Evolutionary conservation across 64 coral and sea anemone species (phyloP).

Genomic region (Montipora sp.): DNA sequence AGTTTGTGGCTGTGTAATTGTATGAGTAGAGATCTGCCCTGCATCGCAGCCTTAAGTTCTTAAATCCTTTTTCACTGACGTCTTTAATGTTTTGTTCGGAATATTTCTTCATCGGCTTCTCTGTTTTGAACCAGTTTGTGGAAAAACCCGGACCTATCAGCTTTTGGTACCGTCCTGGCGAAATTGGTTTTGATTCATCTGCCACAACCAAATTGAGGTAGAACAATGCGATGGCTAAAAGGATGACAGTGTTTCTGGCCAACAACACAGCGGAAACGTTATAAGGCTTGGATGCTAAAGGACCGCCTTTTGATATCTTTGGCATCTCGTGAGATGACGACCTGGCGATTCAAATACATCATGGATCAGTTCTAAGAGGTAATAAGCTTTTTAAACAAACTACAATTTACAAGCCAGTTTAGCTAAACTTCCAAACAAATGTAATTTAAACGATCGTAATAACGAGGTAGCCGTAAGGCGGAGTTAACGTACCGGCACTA

Average conservation of each 20-base stretch:
- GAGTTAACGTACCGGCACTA: too few species aligned
- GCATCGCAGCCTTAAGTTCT: constrained; percentile 23
- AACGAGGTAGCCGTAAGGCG: too few species aligned
- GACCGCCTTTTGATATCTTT: neutral
- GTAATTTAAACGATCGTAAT: too few species aligned
- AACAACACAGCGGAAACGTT: neutral
- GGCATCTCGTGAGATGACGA: neutral
- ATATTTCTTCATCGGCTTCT: neutral
- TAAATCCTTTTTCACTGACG: neutral
- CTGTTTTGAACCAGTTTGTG: constrained; percentile 40
- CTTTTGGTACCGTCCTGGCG: neutral
- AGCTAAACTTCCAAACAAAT: too few species aligned
- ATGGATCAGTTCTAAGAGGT: neutral
- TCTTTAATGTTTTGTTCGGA: neutral
- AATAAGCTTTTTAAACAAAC: neutral
- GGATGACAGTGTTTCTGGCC: neutral
- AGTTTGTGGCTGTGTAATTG: neutral
- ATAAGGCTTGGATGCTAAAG: neutral
- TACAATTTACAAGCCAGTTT: neutral
- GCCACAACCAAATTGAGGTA: neutral
- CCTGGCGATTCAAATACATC: neutral
- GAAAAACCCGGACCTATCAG: neutral
- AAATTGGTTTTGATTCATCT: neutral
- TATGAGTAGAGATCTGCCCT: constrained; percentile 20
- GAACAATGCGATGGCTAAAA: neutral